phyloP scores from a whole-genome alignment of 2,113 vertebrate species.

The Trematocara nigrifrons region DNA sequence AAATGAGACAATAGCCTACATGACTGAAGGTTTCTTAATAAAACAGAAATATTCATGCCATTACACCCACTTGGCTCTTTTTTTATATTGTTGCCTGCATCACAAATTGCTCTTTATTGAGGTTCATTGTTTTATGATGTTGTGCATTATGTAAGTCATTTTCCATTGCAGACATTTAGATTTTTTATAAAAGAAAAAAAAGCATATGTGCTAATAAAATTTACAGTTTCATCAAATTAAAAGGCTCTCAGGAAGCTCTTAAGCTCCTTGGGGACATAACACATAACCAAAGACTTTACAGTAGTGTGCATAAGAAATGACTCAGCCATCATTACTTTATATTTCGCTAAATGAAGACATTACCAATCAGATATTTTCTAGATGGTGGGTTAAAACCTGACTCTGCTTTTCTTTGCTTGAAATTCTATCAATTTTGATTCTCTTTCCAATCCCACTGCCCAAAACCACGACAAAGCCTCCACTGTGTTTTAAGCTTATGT shows the following conservation, averaged over 20 bases:
- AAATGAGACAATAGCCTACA: background rate
- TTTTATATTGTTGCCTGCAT: background rate
- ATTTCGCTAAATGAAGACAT: background rate
- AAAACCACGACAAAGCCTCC: background rate
- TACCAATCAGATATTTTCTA: background rate
- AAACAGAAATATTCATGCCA: background rate
- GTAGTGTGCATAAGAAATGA: background rate
- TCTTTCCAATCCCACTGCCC: background rate
- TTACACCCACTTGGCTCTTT: background rate
- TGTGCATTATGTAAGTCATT: background rate
- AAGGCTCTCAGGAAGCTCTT: background rate
- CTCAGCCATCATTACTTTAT: background rate
- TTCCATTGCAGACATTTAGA: background rate
- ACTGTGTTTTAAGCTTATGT: background rate
- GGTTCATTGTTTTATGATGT: background rate
- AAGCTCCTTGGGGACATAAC: background rate
- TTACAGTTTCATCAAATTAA: background rate
- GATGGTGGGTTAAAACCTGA: background rate
- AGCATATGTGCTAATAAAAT: background rate
- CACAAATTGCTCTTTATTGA: background rate
- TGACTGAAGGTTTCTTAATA: background rate
- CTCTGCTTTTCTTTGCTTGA: background rate
- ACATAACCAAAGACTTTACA: background rate
- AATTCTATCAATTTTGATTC: background rate
- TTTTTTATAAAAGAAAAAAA: background rate